Base-by-base conservation (phyloP, 2,888 invertebrate genomes). In the Acrocyrtus sp. region DNA sequence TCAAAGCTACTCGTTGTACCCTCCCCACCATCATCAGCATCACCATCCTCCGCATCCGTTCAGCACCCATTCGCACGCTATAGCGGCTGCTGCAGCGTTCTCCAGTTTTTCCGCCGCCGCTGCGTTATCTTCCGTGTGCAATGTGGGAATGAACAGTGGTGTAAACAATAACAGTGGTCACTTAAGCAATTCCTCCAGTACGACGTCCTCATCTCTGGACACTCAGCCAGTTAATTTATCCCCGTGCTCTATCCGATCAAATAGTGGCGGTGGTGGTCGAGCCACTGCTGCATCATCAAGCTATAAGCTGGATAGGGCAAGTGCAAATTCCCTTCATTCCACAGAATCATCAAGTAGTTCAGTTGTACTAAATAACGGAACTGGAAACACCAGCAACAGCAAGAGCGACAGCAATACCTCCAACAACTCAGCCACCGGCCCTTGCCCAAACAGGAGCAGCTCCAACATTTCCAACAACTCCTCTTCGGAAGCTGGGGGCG, bases 61-160 rank as follows among this genome's bases (percentile, higher is more conserved):
- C 29, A 58, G 47, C 48, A 24, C 60, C 3, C 57, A 50, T 58
- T 29, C 68, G 3, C 60, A 61, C 29, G 63, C 74, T 8, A 63
- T 74, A 24, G 69, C 61, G 5, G 74, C 72, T 12, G 75, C 75
- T 22, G 75, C 75, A 43, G 75, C 75, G 26, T 75, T 75, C 54
- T 72, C 75, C 43, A 75, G 62, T 43, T 67, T 72, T n/a, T 75
- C 72, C 21, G 70, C 75, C 24, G 69, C 69, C n/a, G 69, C 69
- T 10, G 69, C 69, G 3, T 48, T 75, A 1, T 69, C 69, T 2
- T 56, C 54, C 12, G 62, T 62, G 4, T 56, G 62, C 17, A 60
- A 61, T 51, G 61, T 48, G 12, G 39, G 39, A 27, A 39, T 19
- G 8, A 54, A 54, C 45, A 65, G 29, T 54, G 21, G 4, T 51